Base-by-base conservation (phyloP, 2,888 invertebrate genomes). In the Nebria brevicollis region DNA sequence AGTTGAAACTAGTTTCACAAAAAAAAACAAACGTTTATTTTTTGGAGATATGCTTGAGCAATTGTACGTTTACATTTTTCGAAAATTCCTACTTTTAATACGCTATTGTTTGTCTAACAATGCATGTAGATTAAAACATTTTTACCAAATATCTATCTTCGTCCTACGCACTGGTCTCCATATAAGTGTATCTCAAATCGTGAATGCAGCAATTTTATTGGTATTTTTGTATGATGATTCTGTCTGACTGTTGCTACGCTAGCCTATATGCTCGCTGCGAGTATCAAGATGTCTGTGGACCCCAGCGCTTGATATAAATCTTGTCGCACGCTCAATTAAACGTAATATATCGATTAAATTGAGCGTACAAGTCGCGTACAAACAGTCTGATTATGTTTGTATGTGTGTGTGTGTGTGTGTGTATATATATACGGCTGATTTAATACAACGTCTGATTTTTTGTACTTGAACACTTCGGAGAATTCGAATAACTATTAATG, bases 321-420 rank as follows among this genome's bases (percentile, higher is more conserved):
- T 88, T 87, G 86, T 86, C 87, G 85, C 86, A 88, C 87, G 88
- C 87, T 87, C 88, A 88, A 88, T 88, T 88, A 88, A 87, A 87
- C 87, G 85, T 87, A 87, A 87, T 87, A 87, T 87, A 88, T 87
- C 86, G 88, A 84, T 87, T 87, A 87, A 88, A 88, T 87, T 87
- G 88, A 87, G 87, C 88, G 86, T 87, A 85, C 85, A 84, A 86
- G 70, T 74, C 79, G 43, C 77, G 66, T 11, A 42, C 54, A 42
- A 41, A 73, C 73, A 15, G 66, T 54, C 7, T 54, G 43, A 43
- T 43, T 20, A 20, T 20, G 20, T 20, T 20, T 1, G 20, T 20
- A 20, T 20, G 20, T 20, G 34, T 34, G 34, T 4, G 2, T 34
- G 34, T 34, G 34, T 34, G 0, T 34, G 34, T 34, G 34, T 54